phyloP scores from a whole-genome alignment of 2,888 invertebrate species.

The Fissipunctia ypsillon region DNA sequence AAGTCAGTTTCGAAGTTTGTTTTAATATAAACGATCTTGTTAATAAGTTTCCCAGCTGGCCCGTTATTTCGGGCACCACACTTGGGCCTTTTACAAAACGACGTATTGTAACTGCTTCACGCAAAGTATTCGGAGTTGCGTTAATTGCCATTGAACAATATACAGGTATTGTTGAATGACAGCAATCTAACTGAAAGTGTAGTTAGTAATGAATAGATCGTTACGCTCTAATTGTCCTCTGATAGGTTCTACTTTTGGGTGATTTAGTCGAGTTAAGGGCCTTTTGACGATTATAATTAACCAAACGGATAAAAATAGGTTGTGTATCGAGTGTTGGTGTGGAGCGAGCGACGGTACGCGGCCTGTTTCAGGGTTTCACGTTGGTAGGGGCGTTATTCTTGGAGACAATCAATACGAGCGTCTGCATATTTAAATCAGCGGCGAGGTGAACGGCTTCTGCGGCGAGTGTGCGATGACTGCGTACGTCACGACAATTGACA shows the following conservation, averaged over 20 bases:
- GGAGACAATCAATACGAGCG: constrained; percentile 88
- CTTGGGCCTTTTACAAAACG: constrained; percentile 49
- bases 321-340: constrained; percentile 47
- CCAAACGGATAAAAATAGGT: constrained; percentile 64
- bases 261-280: constrained; percentile 27
- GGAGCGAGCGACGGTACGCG: constrained; percentile 65
- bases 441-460: constrained; percentile 77
- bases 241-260: constrained; percentile 25
- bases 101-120: constrained; percentile 49
- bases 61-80: constrained; percentile 60
- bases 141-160: constrained; percentile 62
- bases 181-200: constrained; percentile 56
- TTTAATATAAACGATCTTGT: constrained; percentile 70
- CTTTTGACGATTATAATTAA: constrained; percentile 49
- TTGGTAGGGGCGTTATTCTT: constrained; percentile 84
- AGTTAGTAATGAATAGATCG: constrained; percentile 50
- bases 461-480: constrained; percentile 60
- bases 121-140: constrained; percentile 52
- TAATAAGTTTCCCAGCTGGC: constrained; percentile 64
- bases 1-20: constrained; percentile 66
- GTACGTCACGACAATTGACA: constrained; percentile 45
- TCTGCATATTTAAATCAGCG: constrained; percentile 89
- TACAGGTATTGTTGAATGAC: constrained; percentile 43
- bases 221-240: constrained; percentile 41
- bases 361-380: constrained; percentile 73